Base-by-base conservation (phyloP, 2,797 vertebrate species). In the Eulemur albifrons region DNA sequence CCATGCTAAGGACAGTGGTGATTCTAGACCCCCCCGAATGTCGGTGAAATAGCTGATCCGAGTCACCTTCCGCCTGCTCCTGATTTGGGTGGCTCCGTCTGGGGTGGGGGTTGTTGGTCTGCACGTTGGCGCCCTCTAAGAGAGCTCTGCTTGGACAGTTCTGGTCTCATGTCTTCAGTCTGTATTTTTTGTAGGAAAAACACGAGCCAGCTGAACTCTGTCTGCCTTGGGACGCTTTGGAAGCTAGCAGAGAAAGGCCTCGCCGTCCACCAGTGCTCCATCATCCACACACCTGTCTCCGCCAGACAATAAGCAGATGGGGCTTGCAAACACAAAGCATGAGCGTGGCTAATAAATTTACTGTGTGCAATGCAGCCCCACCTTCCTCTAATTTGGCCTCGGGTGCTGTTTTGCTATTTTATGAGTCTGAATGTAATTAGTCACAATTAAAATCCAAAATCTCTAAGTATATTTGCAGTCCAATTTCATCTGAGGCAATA, bases 381-480 rank as follows among this genome's bases (percentile, higher is more conserved):
- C 65, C 48, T 63, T 87, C 27, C 59, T 84, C 48, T 77, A 70
- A 54, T 77, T 84, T 80, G 89, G 52, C 45, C 15, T 63, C 12
- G 0, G 91, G 59, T 54, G 7, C 77, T 52, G 52, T 92, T 97
- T 77, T 52, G 76, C 72, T 88, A 1, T 52, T 96, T 97, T 90
- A 94, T 79, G 92, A 95, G 48, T 87, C 89, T 81, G 94, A 30
- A 57, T 93, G 70, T 67, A 97, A 96, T 94, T 91, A 95, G 90
- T 94, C 84, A 92, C 69, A 85, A 90, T 93, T 93, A 95, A 94
- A 90, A 91, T 95, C 73, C 52, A 72, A 88, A 93, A 77, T 73
- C 70, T 87, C 91, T 77, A 43, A 86, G 85, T 59, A 20, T 88
- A 54, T 81, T 57, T 85, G 43, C 76, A 57, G 72, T 69, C n/a